Evolutionary conservation across 2,797 vertebrate species (phyloP).

Genomic region (Knipowitschia caucasica): DNA sequence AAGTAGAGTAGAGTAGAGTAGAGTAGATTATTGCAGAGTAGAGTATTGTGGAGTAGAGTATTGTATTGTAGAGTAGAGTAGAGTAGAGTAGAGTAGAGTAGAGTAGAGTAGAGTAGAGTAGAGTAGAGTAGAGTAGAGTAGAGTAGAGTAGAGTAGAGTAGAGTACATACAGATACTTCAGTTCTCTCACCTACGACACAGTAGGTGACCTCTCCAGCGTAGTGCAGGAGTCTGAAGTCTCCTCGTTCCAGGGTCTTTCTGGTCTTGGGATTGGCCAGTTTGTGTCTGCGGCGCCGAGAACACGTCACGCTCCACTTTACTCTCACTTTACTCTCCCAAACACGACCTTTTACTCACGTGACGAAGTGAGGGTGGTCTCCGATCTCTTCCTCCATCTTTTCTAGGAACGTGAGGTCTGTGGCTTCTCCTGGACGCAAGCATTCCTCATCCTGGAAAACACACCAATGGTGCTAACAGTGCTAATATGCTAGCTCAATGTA

Average conservation of each 20-base stretch:
- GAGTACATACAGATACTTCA: no score
- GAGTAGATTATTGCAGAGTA: no score
- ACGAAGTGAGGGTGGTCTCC: slow-evolving; percentile 91
- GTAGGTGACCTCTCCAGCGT: slow-evolving; percentile 96
- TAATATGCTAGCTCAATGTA: neutral
- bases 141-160: no score
- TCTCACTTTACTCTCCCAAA: no score
- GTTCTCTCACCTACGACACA: slow-evolving; percentile 92
- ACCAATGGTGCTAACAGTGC: neutral
- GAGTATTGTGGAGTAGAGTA: no score
- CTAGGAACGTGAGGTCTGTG: slow-evolving; percentile 92
- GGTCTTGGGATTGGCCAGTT: slow-evolving; percentile 86
- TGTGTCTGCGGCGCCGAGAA: slow-evolving; percentile 74
- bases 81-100: no score
- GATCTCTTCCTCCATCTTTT: slow-evolving; percentile 93
- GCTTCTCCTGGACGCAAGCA: slow-evolving; percentile 92
- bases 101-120: no score
- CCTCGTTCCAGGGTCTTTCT: slow-evolving; percentile 89
- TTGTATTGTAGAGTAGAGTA: no score
- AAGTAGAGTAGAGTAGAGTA: no score
- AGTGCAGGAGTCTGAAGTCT: slow-evolving; percentile 93
- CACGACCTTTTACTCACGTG: slow-evolving; percentile 80
- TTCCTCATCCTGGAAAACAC: slow-evolving; percentile 86
- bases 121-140: no score
- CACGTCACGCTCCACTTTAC: slow-evolving; percentile 26